These are phyloP conservation scores for Apotomis betuletana DNA, from an alignment of 2,888 invertebrate genomes.

Conservation along the genomic window DNA sequence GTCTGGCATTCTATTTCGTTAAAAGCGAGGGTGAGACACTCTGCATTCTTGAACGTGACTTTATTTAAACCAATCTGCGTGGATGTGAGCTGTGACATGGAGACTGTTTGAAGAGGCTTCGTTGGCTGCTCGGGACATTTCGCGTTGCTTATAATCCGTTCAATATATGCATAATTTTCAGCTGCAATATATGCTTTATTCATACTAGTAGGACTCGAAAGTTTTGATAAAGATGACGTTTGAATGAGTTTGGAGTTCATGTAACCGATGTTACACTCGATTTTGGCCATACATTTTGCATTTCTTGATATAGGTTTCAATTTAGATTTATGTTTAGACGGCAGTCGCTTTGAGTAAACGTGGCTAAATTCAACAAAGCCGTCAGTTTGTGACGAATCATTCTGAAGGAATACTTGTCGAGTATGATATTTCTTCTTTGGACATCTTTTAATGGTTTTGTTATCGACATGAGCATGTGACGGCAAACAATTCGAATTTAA, in stretches of 20 bases:
- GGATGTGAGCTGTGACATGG: not conserved
- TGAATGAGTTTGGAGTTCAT: not conserved
- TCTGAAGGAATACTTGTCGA: conserved; percentile 17
- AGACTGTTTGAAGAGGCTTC: conserved; percentile 8
- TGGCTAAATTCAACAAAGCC: conserved; percentile 58
- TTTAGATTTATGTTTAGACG: not conserved
- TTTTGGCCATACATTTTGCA: conserved; percentile 1
- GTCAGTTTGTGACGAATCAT: conserved; percentile 18
- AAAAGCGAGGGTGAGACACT: conserved; percentile 53
- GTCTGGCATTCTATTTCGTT: conserved; percentile 61
- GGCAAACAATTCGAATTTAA: conserved; percentile 48
- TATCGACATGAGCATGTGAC: conserved; percentile 23
- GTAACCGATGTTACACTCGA: not conserved
- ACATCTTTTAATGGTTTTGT: not conserved
- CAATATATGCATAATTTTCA: not conserved
- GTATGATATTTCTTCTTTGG: conserved; percentile 29
- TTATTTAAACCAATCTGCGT: conserved; percentile 3
- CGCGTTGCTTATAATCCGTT: not conserved
- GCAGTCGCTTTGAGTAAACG: conserved; percentile 45
- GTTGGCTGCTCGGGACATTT: not conserved
- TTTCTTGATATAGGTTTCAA: not conserved
- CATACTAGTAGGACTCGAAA: conserved; percentile 1
- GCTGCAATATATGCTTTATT: not conserved
- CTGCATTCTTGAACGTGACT: conserved; percentile 51
- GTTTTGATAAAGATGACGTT: not conserved